These are phyloP conservation scores for Caenorhabditis japonica DNA, from an alignment of 2,888 invertebrate genomes.

Conservation along the genomic window DNA sequence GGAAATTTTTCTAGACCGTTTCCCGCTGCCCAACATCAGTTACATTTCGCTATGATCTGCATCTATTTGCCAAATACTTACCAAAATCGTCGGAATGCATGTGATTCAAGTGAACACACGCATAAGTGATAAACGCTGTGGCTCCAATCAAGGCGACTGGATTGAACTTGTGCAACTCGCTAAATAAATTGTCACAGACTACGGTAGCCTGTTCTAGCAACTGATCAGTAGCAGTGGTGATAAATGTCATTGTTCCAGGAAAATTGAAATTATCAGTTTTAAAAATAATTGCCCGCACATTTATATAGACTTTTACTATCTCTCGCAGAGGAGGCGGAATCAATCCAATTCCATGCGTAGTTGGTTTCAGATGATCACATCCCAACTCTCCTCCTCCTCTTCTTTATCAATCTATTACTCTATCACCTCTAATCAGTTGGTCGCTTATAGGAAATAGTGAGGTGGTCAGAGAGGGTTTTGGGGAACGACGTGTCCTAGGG, in stretches of 20 bases:
- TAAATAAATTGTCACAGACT: background rate
- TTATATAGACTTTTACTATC: constrained; percentile 44
- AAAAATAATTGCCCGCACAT: background rate
- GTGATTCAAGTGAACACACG: constrained; percentile 43
- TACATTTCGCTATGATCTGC: no score
- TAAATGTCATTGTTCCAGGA: no score
- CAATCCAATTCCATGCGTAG: constrained; percentile 35
- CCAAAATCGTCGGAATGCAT: constrained; percentile 59
- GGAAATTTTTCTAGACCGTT: no score
- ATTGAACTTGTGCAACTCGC: constrained; percentile 35
- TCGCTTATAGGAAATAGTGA: constrained; percentile 38
- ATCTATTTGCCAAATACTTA: constrained; percentile 20
- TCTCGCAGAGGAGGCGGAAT: constrained; percentile 46
- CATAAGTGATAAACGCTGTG: constrained; percentile 25
- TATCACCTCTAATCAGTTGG: constrained; percentile 19
- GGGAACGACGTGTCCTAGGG: constrained; percentile 20
- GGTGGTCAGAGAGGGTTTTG: constrained; percentile 28
- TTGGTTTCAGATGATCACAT: constrained; percentile 44
- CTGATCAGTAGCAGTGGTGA: background rate
- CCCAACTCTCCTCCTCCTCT: constrained; percentile 31
- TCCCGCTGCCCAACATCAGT: no score
- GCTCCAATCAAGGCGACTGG: constrained; percentile 40
- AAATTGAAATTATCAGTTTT: background rate
- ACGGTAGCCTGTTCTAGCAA: background rate
- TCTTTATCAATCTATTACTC: constrained; percentile 28